Percentiles rank a stretch among this genome's conserved stretches.
Evolutionary conservation across 92 coral and sea anemone genomes (phyloP).

Genomic region (Palythoa grandis): DNA sequence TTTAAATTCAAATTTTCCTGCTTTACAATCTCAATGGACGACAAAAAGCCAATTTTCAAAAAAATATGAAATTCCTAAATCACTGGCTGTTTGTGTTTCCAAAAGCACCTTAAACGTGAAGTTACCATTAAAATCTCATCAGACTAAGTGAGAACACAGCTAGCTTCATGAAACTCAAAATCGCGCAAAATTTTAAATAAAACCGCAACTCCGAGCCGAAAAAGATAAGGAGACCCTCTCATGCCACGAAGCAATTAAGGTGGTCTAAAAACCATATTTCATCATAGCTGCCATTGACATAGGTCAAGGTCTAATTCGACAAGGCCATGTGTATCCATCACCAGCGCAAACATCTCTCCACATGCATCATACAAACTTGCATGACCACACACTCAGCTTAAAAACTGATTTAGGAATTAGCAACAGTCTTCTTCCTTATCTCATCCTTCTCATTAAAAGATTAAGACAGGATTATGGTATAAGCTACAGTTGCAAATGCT

Average conservation of each 20-base stretch:
- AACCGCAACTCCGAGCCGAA: neutral
- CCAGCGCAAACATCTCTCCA: neutral
- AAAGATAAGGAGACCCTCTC: neutral
- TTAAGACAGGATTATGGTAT: slow-evolving; percentile 21
- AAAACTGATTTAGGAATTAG: neutral
- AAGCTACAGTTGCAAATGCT: neutral
- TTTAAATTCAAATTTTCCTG: neutral
- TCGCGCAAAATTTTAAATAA: slow-evolving; percentile 7
- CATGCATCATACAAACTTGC: neutral
- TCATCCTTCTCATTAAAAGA: slow-evolving; percentile 19
- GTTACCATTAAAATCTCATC: slow-evolving; percentile 24
- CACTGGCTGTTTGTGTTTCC: neutral
- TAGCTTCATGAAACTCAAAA: slow-evolving; percentile 17
- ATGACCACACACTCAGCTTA: slow-evolving; percentile 36
- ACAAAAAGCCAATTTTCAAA: neutral
- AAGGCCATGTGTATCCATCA: slow-evolving; percentile 20
- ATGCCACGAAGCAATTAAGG: slow-evolving; percentile 26
- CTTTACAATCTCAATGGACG: neutral
- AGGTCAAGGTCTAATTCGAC: slow-evolving; percentile 40
- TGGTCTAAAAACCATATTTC: slow-evolving; percentile 41
- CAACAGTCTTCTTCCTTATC: neutral
- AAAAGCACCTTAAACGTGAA: slow-evolving; percentile 9
- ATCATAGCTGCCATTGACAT: slow-evolving; percentile 20
- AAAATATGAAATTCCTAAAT: neutral
- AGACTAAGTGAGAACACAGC: slow-evolving; percentile 8